phyloP scores from a whole-genome alignment of 1,140 invertebrate species.

The Trichoplusia ni region DNA sequence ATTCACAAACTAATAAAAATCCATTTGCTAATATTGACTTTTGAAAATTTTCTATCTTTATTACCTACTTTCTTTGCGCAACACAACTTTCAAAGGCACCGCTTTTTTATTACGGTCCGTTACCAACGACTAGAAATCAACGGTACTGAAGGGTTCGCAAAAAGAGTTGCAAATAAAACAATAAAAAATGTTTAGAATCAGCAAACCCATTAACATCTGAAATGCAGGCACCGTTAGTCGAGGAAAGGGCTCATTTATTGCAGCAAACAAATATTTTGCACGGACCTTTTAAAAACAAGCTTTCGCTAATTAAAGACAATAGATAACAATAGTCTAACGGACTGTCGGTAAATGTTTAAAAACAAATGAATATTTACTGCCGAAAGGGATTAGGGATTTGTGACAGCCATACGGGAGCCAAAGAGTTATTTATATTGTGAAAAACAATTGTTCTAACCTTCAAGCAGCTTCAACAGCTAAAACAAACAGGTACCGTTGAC shows the following conservation, averaged over 20 bases:
- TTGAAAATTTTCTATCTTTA: conserved; percentile 12
- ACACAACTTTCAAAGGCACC: conserved; percentile 32
- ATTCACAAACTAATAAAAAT: conserved; percentile 6
- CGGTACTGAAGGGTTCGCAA: conserved; percentile 51
- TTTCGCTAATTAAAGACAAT: conserved; percentile 37
- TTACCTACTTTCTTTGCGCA: conserved; percentile 1
- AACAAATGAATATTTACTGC: conserved; percentile 13
- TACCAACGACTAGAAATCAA: conserved; percentile 35
- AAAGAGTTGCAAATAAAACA: conserved; percentile 68
- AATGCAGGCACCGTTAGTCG: conserved; percentile 35
- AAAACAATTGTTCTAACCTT: too few relatives aligned
- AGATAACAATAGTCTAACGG: conserved; percentile 37
- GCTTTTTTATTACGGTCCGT: conserved; percentile 47
- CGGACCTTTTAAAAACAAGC: conserved; percentile 13
- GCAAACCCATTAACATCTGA: conserved; percentile 40
- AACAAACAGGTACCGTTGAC: background rate
- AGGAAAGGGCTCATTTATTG: conserved; percentile 57
- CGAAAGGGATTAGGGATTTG: background rate
- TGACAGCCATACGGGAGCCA: conserved; percentile 1
- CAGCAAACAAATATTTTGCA: conserved; percentile 43
- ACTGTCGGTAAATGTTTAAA: background rate
- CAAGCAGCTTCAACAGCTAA: background rate
- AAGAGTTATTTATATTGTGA: conserved; percentile 19
- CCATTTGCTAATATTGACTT: conserved; percentile 14
- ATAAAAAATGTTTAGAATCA: conserved; percentile 41